Percentiles rank a stretch among this genome's conserved stretches.
Conservation (phyloP, 2,888 invertebrate species). For the Drosophila vallismaia region DNA sequence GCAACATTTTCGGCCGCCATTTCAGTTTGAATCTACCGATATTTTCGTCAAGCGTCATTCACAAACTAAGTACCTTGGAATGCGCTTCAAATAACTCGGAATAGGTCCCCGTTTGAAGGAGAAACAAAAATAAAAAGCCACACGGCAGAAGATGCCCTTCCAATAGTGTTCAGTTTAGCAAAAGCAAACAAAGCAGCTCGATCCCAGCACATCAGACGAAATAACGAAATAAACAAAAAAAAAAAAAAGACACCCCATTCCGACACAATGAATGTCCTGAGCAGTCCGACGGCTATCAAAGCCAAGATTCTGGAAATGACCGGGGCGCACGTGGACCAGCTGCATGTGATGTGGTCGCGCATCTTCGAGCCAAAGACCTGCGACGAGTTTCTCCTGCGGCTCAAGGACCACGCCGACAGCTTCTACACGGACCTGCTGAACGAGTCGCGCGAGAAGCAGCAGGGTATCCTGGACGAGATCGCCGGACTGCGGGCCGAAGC, state of each 20-base stretch:
- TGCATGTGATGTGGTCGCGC: slow-evolving; percentile 75
- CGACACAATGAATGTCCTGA: slow-evolving; percentile 7
- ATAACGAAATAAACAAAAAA: slow-evolving; percentile 39
- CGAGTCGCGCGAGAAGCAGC: slow-evolving; percentile 85
- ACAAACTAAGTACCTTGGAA: background rate
- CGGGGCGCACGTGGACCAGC: slow-evolving; percentile 59
- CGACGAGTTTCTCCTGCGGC: slow-evolving; percentile 68
- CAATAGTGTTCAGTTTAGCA: slow-evolving; percentile 7
- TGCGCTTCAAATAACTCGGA: slow-evolving; percentile 9
- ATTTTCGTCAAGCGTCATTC: slow-evolving; percentile 24
- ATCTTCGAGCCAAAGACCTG: slow-evolving; percentile 78
- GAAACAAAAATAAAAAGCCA: background rate
- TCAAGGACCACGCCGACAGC: slow-evolving; percentile 84
- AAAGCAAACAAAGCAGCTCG: slow-evolving; percentile 1
- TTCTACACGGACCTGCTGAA: slow-evolving; percentile 86
- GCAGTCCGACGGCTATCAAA: slow-evolving; percentile 16
- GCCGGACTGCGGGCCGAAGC: slow-evolving; percentile 79
- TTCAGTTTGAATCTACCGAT: slow-evolving; percentile 36
- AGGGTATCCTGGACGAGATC: slow-evolving; percentile 86
- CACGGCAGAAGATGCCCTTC: slow-evolving; percentile 1
- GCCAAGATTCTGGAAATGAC: slow-evolving; percentile 69
- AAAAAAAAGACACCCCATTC: background rate
- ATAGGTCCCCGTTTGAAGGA: background rate
- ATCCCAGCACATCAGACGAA: background rate
- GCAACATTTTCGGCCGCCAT: slow-evolving; percentile 31